Evolutionary conservation across 2,888 invertebrate species (phyloP), one percentile per base, ranked within the genome.

Genomic region (Stegophylla sp.): DNA sequence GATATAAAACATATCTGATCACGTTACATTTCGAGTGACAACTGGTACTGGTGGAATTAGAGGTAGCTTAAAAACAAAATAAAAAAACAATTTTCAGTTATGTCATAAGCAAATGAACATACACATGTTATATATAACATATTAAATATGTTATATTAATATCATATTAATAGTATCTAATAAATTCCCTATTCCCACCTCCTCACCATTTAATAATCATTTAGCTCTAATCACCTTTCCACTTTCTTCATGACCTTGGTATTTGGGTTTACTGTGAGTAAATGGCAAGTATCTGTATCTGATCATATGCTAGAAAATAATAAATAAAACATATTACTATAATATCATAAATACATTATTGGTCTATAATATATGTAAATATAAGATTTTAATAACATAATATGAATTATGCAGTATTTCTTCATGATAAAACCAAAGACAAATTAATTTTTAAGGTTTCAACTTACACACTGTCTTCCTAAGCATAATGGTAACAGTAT

Each of bases 281-380:
- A 99, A 99, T 83, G 99, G 99, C 87, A 99, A 89, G 89, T 99
- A 99, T 88, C 95, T 93, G 88, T 98, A 99, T 89, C 96, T 97
- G 86, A 99, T 94, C 99, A 99, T 99, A 90, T 99, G 99, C 97
- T 97, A 90, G 83, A 81, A 82, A 41, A 72, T 45, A 63, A 15
- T 64, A 66, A 26, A 51, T 12, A 20, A 43, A 41, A n/a, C n/a
- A n/a, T 13, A 17, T 20, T 73, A 17, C 59, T 74, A 45, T 53
- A 48, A 48, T 45, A 66, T 53, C 20, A 45, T 56, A 3, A 51
- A 20, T 53, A 61, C 7, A 73, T n/a, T 41, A 3, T n/a, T n/a
- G 17, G 9, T 51, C n/a, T 20, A 51, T 34, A 5, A 34, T 5
- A 51, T 20, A 17, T 1, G 9, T 20, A 51, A 3, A 34, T 34